A percentile compares a stretch with the other conserved stretches of the same genome.
phyloP scores from a whole-genome alignment of 2,113 vertebrate genomes.

The Gymnogyps californianus region DNA sequence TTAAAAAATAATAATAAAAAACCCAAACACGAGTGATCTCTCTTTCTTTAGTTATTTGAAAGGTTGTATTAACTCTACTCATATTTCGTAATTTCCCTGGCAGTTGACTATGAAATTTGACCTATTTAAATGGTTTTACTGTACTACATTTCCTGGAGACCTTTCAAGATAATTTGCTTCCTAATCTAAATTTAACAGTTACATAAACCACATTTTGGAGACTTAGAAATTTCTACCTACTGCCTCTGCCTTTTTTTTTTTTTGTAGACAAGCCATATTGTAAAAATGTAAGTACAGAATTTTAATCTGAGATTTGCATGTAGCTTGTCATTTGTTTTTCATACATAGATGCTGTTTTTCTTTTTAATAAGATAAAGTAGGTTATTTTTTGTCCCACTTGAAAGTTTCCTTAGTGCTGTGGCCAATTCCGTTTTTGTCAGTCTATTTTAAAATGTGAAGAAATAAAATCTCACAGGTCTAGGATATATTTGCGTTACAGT shows the following conservation, averaged over 20 bases:
- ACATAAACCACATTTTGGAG: conserved; percentile 64
- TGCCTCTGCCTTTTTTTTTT: neutral
- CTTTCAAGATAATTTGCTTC: conserved; percentile 65
- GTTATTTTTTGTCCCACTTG: neutral
- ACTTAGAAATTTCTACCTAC: conserved; percentile 46
- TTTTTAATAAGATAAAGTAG: neutral
- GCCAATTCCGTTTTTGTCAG: neutral
- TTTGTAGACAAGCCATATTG: neutral
- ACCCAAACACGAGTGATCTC: neutral
- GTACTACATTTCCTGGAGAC: conserved; percentile 66
- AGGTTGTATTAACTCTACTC: conserved; percentile 48
- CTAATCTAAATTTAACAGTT: conserved; percentile 70
- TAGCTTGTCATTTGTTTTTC: neutral
- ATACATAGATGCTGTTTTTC: neutral
- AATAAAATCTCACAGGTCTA: neutral
- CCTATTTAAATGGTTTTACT: conserved; percentile 66
- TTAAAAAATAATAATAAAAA: conserved; percentile 50
- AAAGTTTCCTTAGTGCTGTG: conserved; percentile 1
- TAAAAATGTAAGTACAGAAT: neutral
- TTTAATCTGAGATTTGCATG: neutral
- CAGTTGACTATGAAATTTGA: conserved; percentile 64
- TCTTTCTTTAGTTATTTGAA: conserved; percentile 47
- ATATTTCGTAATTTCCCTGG: conserved; percentile 43
- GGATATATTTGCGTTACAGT: neutral
- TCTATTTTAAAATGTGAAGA: conserved; percentile 12